Conservation (phyloP, 53 echinoderm and acorn worm genomes). For the Henricia sp. region DNA sequence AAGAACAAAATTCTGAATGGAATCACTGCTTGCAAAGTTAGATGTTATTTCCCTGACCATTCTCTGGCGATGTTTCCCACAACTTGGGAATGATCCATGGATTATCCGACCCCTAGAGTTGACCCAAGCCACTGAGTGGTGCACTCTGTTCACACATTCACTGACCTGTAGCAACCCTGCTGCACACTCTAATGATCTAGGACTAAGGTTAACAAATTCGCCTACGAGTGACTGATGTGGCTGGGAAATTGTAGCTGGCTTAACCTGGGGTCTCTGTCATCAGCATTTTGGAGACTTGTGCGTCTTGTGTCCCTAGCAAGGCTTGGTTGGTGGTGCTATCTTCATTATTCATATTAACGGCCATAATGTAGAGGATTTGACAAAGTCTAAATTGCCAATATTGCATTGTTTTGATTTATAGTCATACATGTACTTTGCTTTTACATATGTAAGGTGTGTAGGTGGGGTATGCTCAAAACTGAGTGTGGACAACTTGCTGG, state of each 20-base stretch:
- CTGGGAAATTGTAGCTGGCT: conserved; percentile 27
- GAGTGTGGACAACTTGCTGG: too few species aligned
- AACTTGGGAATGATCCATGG: not conserved
- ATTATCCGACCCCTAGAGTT: not conserved
- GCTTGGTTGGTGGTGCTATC: not conserved
- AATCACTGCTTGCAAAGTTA: too few species aligned
- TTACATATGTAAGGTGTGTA: too few species aligned
- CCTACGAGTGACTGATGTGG: conserved; percentile 19
- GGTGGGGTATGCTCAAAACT: too few species aligned
- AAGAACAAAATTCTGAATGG: too few species aligned
- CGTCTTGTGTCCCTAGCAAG: not conserved
- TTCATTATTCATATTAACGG: too few species aligned
- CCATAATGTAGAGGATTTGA: too few species aligned
- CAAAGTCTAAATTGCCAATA: too few species aligned
- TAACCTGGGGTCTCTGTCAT: conserved; percentile 20
- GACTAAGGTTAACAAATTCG: not conserved
- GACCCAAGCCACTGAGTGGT: conserved; percentile 17
- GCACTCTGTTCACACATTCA: conserved; percentile 34
- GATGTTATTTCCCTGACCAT: too few species aligned
- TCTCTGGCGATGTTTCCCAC: not conserved
- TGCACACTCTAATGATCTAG: not conserved
- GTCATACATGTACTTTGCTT: too few species aligned
- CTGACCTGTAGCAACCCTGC: conserved; percentile 17
- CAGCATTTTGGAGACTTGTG: not conserved
- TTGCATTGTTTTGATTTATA: too few species aligned